Evolutionary conservation across 2,113 vertebrate genomes (phyloP).

Genomic region (Halichoeres trimaculatus): DNA sequence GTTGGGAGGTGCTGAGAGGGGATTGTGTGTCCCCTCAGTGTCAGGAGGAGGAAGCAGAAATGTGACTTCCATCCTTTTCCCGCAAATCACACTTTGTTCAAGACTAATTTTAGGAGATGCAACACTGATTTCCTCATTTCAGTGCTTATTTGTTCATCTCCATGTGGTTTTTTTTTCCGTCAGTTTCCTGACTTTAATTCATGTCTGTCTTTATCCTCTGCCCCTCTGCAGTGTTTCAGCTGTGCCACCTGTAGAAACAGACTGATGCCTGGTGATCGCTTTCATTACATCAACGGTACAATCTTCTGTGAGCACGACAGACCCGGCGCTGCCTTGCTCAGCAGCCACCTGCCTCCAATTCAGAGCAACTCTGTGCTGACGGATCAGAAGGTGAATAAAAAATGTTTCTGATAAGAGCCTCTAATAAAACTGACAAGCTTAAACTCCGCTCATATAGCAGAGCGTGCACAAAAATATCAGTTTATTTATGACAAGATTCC

Average conservation of each 20-base stretch:
- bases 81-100: background rate
- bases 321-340: conserved; percentile 78
- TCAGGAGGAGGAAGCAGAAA: background rate
- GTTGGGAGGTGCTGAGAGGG: background rate
- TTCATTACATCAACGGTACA: conserved; percentile 86
- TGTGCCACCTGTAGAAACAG: conserved; percentile 87
- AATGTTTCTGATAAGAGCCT: background rate
- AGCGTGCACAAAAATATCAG: no score
- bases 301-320: conserved; percentile 88
- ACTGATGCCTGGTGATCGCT: conserved; percentile 85
- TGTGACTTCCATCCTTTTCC: background rate
- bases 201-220: background rate
- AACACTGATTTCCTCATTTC: background rate
- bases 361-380: conserved; percentile 83
- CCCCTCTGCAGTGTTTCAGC: conserved; percentile 83
- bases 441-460: background rate
- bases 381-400: conserved; percentile 84
- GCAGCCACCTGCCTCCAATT: conserved; percentile 80
- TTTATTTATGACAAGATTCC: no score
- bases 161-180: no score
- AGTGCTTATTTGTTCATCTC: background rate
- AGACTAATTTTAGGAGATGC: background rate
- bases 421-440: background rate
- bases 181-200: background rate
- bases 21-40: background rate